Evolutionary conservation across 2,888 invertebrate species (phyloP).

Genomic region (Lycocerus yunnanus): DNA sequence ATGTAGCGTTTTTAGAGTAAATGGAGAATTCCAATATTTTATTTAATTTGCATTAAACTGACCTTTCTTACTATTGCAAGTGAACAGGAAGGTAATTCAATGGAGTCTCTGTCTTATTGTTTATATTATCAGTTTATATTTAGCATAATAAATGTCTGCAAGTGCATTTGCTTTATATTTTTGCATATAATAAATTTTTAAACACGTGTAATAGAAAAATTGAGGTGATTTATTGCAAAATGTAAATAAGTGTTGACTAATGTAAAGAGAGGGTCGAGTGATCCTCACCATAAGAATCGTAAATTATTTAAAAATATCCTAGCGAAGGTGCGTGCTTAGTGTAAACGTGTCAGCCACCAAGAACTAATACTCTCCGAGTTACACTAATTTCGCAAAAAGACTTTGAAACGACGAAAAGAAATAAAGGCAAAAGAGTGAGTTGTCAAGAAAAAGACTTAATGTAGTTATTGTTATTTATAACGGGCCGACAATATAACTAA

Average conservation of each 20-base stretch:
- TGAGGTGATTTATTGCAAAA: not conserved
- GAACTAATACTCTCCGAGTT: too few species aligned
- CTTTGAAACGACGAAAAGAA: not conserved
- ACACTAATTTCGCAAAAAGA: not conserved
- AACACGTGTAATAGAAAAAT: not conserved
- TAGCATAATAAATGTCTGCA: constrained; percentile 26
- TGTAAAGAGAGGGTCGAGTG: not conserved
- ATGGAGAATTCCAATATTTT: not conserved
- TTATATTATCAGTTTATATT: constrained; percentile 27
- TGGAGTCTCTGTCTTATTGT: constrained; percentile 31
- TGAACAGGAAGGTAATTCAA: constrained; percentile 27
- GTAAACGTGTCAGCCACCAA: not conserved
- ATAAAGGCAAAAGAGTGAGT: not conserved
- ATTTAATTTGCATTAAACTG: constrained; percentile 1
- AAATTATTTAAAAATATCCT: constrained; percentile 11
- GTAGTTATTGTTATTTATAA: constrained; percentile 18
- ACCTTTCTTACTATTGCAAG: constrained; percentile 21
- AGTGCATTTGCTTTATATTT: constrained; percentile 7
- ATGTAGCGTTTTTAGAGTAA: too few species aligned
- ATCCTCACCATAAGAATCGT: not conserved
- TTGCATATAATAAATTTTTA: not conserved
- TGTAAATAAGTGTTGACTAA: not conserved
- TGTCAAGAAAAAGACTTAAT: not conserved
- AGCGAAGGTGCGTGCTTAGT: not conserved
- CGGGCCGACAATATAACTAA: constrained; percentile 23